Base-by-base conservation (phyloP, 2,888 invertebrate species). In the Rhodophaea formosa region DNA sequence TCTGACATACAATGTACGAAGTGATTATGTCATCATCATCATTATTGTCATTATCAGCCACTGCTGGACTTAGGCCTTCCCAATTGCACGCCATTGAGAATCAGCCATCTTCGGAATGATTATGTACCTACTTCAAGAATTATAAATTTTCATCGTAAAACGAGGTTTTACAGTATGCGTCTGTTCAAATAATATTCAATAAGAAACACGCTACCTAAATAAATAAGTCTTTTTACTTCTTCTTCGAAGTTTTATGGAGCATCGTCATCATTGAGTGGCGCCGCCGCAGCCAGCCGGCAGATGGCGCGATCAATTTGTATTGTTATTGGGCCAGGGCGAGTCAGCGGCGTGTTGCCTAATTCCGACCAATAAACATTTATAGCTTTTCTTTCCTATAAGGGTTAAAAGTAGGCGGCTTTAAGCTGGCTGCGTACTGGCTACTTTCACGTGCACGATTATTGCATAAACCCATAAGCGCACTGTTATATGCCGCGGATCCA, bases 291-390 rank as follows among this genome's bases (percentile, higher is more conserved):
- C 12, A 23, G 23, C 39, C 5, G 39, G 39, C n/a, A 6, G 39
- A n/a, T 39, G 39, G 39, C n/a, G 32, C 14, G 39, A 53, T 53
- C 39, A 54, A 54, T 30, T 43, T 44, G 16, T 35, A 66, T 57
- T 62, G 64, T 66, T 64, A 66, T 66, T 66, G 66, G 60, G 61
- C 62, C 61, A 55, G 61, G 45, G 44, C 56, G 63, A 64, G 51
- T 60, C 62, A 8, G 30, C n/a, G 12, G 43, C 23, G 29, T 35
- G 42, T 45, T 52, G 39, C 57, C 59, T 62, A 60, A 61, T 61
- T 62, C 54, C 49, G 49, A 56, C 44, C 58, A 55, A 59, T 64
- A 64, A 64, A 66, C 60, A 60, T 64, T 64, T 64, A 66, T 60
- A 59, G 62, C 17, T 51, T 45, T 63, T 61, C 63, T 65, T 63